These are phyloP conservation scores for Lasioglossum oenotherae DNA, from an alignment of 2,888 invertebrate species.

Conservation along the genomic window DNA sequence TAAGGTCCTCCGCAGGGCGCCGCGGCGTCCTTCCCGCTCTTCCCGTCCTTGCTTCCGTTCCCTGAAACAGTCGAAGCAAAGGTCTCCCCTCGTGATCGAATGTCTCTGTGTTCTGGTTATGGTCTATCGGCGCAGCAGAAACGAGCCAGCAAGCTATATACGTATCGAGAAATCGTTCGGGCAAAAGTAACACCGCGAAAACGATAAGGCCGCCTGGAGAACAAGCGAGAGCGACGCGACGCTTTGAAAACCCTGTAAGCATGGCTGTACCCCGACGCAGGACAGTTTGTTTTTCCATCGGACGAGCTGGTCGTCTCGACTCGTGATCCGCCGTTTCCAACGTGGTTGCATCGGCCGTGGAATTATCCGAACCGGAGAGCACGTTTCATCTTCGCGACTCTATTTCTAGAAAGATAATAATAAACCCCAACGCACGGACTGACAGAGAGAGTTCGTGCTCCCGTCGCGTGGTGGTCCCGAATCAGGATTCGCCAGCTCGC, in stretches of 20 bases:
- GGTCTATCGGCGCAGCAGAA: neutral
- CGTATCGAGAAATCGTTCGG: conserved; percentile 5
- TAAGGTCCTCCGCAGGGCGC: conserved; percentile 89
- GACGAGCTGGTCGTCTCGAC: neutral
- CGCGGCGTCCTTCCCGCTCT: conserved; percentile 89
- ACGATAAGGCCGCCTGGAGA: neutral
- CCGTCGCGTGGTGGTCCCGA: neutral
- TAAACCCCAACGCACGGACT: conserved; percentile 37
- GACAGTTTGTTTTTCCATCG: neutral
- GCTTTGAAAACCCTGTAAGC: no score
- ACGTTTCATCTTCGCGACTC: conserved; percentile 24
- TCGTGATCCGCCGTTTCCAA: neutral
- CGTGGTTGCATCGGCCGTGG: neutral
- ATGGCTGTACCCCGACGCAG: neutral
- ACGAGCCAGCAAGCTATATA: neutral
- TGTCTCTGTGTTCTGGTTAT: neutral
- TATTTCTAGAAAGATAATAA: conserved; percentile 50
- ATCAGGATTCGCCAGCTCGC: neutral
- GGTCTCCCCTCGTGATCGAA: neutral
- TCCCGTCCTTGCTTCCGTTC: conserved; percentile 89
- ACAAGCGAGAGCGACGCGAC: neutral
- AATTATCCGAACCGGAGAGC: conserved; percentile 24
- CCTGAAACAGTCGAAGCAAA: conserved; percentile 86
- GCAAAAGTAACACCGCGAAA: neutral
- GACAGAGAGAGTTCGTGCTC: neutral